Percentiles rank a stretch among this genome's conserved stretches.
Conservation (phyloP, 1,140 invertebrate species). For the Brachystomella parvula region DNA sequence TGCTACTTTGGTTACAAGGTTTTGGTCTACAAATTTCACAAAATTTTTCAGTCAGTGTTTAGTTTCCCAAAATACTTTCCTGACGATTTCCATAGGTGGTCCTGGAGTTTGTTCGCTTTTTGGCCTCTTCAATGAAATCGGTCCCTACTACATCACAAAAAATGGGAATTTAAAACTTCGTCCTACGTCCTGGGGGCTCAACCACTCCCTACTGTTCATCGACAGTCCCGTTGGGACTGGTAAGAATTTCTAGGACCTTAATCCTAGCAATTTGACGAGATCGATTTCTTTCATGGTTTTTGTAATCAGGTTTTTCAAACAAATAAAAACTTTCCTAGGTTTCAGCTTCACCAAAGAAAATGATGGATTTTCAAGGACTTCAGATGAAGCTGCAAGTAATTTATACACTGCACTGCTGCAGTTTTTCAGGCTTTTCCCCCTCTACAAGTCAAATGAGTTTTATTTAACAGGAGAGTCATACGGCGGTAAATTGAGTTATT, state of each 20-base stretch:
- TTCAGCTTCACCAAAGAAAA: constrained; percentile 40
- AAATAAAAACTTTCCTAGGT: constrained; percentile 26
- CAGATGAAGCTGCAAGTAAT: constrained; percentile 45
- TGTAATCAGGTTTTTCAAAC: neutral
- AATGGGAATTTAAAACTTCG: constrained; percentile 41
- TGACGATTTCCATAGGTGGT: constrained; percentile 41
- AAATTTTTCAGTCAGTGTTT: neutral
- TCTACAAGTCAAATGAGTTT: constrained; percentile 42
- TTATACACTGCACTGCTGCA: constrained; percentile 44
- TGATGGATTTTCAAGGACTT: constrained; percentile 41
- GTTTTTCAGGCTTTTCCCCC: constrained; percentile 44
- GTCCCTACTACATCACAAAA: constrained; percentile 45
- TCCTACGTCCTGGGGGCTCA: constrained; percentile 45
- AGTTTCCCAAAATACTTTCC: neutral
- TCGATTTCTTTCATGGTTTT: neutral
- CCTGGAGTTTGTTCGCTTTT: constrained; percentile 49
- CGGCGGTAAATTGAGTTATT: constrained; percentile 41
- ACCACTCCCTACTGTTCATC: constrained; percentile 49
- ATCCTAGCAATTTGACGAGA: neutral
- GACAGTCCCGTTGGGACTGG: constrained; percentile 50
- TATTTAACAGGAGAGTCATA: constrained; percentile 45
- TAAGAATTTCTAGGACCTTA: constrained; percentile 21
- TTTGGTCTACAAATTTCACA: neutral
- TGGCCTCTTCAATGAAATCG: constrained; percentile 50
- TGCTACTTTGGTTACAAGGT: constrained; percentile 50